Base-by-base conservation (phyloP, 2,797 vertebrate species). In the Peromyscus aztecus region DNA sequence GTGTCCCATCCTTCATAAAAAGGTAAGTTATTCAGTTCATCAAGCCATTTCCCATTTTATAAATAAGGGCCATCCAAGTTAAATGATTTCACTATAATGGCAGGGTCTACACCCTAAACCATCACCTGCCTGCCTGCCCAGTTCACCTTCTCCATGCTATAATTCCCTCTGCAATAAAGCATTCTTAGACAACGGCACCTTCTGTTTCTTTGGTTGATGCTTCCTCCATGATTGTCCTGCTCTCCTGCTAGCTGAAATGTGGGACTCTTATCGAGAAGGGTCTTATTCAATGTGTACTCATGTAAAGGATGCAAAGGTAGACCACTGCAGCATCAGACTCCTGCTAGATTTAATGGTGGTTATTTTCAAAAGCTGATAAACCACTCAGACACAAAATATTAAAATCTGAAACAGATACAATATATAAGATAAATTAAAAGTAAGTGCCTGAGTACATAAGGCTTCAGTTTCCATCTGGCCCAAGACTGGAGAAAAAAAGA, bases 361-460 rank as follows among this genome's bases (percentile, higher is more conserved):
- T 96, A 67, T 31, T 75, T 63, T 89, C 67, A 94, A 88, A 65
- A 88, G 67, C 0, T 77, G 88, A 67, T 21, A 88, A 11, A 55
- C 77, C 77, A 88, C 55, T 88, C 73, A 84, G 49, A 91, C 55
- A 88, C 12, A 92, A 84, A 55, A 31, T 75, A 63, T 83, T 40
- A 81, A 31, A 90, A 40, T 12, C 76, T 87, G n/a, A 24, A 91
- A 69, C 1, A 78, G 29, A 85, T 17, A 92, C 19, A 85, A 69
- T 67, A 86, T 57, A 67, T 23, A 94, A 93, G n/a, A 95, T 57
- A 96, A 90, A 92, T 49, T 87, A 43, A 69, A 90, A 92, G 34
- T 61, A 61, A 57, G 31, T 34, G 52, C 6, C 78, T 95, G n/a
- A 89, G 16, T 75, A 83, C 46, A 71, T 65, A 88, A 94, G n/a